phyloP scores from a whole-genome alignment of 1,140 invertebrate genomes.

The Neotoxoptera formosana region DNA sequence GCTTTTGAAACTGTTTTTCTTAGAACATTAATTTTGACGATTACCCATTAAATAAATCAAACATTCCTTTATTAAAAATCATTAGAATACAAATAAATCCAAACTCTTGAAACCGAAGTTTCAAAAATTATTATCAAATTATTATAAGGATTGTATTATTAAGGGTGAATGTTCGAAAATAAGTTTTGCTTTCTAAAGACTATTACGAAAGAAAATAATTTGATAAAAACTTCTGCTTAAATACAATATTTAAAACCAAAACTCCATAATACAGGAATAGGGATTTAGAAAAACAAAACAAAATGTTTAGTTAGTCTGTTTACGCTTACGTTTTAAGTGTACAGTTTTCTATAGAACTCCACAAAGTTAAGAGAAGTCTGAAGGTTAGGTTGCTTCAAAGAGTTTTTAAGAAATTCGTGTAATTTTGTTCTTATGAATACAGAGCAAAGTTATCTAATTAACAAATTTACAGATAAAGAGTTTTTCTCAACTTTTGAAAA shows the following conservation, averaged over 20 bases:
- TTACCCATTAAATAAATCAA: background rate
- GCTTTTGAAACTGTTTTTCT: background rate
- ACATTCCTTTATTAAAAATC: background rate
- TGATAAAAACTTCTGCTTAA: constrained; percentile 2
- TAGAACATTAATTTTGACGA: background rate
- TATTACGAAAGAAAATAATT: constrained; percentile 12
- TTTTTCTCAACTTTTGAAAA: background rate
- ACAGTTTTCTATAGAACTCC: background rate
- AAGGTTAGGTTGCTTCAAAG: background rate
- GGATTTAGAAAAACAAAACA: background rate
- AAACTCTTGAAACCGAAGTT: background rate
- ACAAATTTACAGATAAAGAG: background rate
- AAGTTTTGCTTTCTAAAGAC: background rate
- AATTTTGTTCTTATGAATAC: background rate
- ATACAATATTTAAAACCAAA: constrained; percentile 13
- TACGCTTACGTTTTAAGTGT: background rate
- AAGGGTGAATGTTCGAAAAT: background rate
- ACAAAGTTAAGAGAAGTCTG: background rate
- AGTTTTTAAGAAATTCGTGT: background rate
- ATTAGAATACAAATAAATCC: background rate
- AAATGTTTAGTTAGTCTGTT: constrained; percentile 3
- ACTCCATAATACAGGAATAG: background rate
- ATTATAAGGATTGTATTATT: background rate
- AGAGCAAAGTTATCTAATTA: background rate
- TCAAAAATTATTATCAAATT: constrained; percentile 13